Evolutionary conservation across 2,113 vertebrate genomes (phyloP).

Genomic region (Ammodytes marinus): DNA sequence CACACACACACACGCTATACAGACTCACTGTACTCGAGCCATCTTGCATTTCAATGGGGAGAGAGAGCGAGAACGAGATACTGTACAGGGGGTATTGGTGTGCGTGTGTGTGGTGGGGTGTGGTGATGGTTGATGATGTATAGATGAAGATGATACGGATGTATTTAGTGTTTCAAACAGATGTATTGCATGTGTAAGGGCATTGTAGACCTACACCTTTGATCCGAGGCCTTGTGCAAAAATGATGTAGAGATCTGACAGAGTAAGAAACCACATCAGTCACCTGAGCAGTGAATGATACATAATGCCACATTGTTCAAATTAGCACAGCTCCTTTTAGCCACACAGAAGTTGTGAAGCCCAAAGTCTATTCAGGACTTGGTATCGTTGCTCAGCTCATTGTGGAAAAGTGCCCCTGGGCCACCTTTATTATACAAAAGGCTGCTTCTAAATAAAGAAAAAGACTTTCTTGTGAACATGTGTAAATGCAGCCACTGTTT

Average conservation of each 20-base stretch:
- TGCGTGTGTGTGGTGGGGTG: slow-evolving; percentile 5
- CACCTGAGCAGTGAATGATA: slow-evolving; percentile 58
- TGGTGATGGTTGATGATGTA: slow-evolving; percentile 29
- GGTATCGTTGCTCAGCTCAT: slow-evolving; percentile 30
- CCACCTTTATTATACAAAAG: slow-evolving; percentile 19
- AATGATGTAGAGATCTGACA: slow-evolving; percentile 40
- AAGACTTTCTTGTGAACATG: not conserved
- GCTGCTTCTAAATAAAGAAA: slow-evolving; percentile 30
- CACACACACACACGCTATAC: slow-evolving; percentile 20
- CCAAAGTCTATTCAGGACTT: slow-evolving; percentile 46
- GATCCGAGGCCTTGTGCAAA: slow-evolving; percentile 70
- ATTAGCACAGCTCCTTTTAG: slow-evolving; percentile 28
- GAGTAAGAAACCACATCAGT: slow-evolving; percentile 71
- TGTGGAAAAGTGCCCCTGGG: slow-evolving; percentile 29
- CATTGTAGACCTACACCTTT: slow-evolving; percentile 31
- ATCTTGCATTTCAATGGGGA: slow-evolving; percentile 43
- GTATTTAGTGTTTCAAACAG: slow-evolving; percentile 68
- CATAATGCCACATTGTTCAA: slow-evolving; percentile 56
- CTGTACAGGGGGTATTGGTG: slow-evolving; percentile 34
- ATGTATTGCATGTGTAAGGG: slow-evolving; percentile 47
- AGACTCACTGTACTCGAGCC: slow-evolving; percentile 35
- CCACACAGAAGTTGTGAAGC: slow-evolving; percentile 41
- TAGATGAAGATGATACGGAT: slow-evolving; percentile 54
- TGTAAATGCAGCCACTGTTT: slow-evolving; percentile 33
- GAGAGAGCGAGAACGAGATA: slow-evolving; percentile 42